A percentile compares a stretch with the other conserved stretches of the same genome.
Evolutionary conservation across 2,888 invertebrate species (phyloP).

Genomic region (Cantharis flavilabris): DNA sequence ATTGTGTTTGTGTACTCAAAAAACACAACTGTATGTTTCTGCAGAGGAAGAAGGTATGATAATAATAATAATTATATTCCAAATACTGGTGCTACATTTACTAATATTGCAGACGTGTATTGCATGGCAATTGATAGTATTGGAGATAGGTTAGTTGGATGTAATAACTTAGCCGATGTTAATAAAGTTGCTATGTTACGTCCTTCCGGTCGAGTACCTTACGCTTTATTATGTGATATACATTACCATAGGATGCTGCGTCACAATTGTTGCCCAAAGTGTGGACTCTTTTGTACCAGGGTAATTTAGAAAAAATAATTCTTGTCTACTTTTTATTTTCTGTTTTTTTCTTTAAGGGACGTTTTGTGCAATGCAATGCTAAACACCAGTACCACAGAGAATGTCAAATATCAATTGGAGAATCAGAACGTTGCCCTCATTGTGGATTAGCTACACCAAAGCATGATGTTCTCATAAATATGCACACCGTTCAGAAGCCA

Average conservation of each 20-base stretch:
- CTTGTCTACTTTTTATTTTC: background rate
- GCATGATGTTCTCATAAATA: slow-evolving; percentile 63
- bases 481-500: slow-evolving; percentile 66
- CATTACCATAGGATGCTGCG: slow-evolving; percentile 75
- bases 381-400: slow-evolving; percentile 84
- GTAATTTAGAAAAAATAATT: slow-evolving; percentile 52
- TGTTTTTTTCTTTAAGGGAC: slow-evolving; percentile 63
- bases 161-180: slow-evolving; percentile 70
- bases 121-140: slow-evolving; percentile 80
- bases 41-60: slow-evolving; percentile 39
- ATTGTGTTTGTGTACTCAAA: slow-evolving; percentile 47
- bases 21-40: slow-evolving; percentile 41
- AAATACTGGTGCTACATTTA: background rate
- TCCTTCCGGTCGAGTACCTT: slow-evolving; percentile 77
- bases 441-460: slow-evolving; percentile 67
- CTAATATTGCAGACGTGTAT: slow-evolving; percentile 59
- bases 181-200: slow-evolving; percentile 65
- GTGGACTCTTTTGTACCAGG: slow-evolving; percentile 89
- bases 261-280: slow-evolving; percentile 90
- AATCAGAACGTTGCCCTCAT: slow-evolving; percentile 67
- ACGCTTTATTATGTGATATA: slow-evolving; percentile 76
- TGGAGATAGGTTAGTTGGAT: slow-evolving; percentile 77
- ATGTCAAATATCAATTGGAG: slow-evolving; percentile 60
- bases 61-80: background rate
- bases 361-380: slow-evolving; percentile 78